Evolutionary conservation across 1,140 invertebrate genomes (phyloP).

Genomic region (Drosophila subpulchrella): DNA sequence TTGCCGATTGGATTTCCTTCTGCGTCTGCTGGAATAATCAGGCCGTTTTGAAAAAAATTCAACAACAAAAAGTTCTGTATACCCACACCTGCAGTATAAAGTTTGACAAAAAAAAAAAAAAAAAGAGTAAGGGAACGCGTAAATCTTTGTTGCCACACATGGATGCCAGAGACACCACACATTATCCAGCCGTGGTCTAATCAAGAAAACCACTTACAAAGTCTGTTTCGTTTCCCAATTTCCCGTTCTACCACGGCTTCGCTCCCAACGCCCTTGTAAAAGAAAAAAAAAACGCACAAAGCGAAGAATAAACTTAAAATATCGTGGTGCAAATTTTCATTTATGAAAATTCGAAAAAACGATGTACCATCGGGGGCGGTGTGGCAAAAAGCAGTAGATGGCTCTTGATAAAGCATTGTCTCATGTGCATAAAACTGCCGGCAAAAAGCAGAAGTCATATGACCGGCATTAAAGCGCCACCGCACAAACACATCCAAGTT

Average conservation of each 20-base stretch:
- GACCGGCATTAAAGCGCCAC: constrained; percentile 52
- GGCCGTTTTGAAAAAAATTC: neutral
- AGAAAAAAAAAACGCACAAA: neutral
- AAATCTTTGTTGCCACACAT: constrained; percentile 56
- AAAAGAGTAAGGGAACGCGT: constrained; percentile 17
- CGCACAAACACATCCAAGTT: neutral
- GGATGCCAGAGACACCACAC: constrained; percentile 12
- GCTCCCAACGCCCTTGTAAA: constrained; percentile 44
- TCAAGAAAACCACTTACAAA: constrained; percentile 77
- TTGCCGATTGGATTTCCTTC: constrained; percentile 9
- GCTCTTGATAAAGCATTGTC: constrained; percentile 71
- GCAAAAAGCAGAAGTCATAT: constrained; percentile 56
- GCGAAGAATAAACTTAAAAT: constrained; percentile 45
- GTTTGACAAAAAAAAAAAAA: constrained; percentile 14
- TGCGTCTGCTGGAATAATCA: constrained; percentile 2
- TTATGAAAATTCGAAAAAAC: constrained; percentile 59
- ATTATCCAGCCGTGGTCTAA: constrained; percentile 58
- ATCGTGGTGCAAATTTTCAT: constrained; percentile 74
- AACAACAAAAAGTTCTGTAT: neutral
- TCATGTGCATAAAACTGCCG: constrained; percentile 69
- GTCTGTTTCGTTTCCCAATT: constrained; percentile 39
- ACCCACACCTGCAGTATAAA: constrained; percentile 3
- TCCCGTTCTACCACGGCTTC: neutral
- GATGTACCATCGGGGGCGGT: constrained; percentile 8
- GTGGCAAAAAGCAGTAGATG: neutral